Evolutionary conservation across 2,797 vertebrate genomes (phyloP).

Genomic region (Ctenopoma multispine): DNA sequence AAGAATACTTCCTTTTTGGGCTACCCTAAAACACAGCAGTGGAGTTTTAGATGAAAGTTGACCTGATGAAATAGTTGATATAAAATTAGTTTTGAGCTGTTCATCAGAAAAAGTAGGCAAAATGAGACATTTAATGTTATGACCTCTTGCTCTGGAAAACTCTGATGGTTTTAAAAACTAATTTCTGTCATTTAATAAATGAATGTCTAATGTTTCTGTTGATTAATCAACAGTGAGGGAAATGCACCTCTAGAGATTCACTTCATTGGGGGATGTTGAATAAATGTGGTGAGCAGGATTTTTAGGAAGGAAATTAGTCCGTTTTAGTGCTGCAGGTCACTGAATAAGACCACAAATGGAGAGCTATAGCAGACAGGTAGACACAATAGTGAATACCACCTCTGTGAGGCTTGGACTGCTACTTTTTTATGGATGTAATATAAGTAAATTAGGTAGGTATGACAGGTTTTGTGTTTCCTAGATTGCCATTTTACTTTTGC

Average conservation of each 20-base stretch:
- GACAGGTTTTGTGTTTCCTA: background rate
- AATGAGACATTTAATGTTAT: background rate
- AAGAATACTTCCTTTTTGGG: background rate
- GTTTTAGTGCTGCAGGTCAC: background rate
- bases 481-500: background rate
- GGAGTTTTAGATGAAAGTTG: background rate
- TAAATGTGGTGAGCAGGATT: too few species aligned
- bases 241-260: too few species aligned
- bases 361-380: too few species aligned
- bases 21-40: background rate
- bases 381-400: too few species aligned
- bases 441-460: background rate
- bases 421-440: background rate
- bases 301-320: background rate
- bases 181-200: too few species aligned
- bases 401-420: slow-evolving; percentile 10
- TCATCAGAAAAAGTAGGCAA: background rate
- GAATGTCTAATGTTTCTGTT: too few species aligned
- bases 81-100: background rate
- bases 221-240: too few species aligned
- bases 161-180: background rate
- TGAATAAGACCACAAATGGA: background rate
- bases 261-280: too few species aligned
- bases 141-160: background rate
- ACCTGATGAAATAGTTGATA: background rate